Conservation (phyloP, 2,113 vertebrate genomes). For the Spea multiplicata region DNA sequence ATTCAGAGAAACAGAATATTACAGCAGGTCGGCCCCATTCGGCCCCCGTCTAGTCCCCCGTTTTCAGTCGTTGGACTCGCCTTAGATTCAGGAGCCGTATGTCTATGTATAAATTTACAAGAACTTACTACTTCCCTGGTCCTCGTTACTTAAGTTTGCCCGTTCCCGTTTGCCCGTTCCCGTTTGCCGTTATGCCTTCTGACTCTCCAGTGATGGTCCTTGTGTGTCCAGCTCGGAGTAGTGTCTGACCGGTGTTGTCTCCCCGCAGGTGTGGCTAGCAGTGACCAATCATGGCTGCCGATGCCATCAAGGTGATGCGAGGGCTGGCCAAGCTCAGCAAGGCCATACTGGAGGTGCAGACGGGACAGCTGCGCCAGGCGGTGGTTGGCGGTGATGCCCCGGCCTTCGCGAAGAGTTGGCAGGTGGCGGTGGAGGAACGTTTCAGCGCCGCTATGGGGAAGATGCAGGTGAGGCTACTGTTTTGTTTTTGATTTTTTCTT, state of each 20-base stretch:
- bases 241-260: neutral
- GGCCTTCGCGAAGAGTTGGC: constrained; percentile 67
- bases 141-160: too few species aligned
- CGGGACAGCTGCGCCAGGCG: constrained; percentile 66
- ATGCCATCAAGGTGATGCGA: constrained; percentile 81
- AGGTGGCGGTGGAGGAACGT: constrained; percentile 74
- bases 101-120: too few species aligned
- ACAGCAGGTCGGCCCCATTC: too few species aligned
- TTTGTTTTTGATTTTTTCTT: too few species aligned
- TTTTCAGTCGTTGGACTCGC: too few species aligned
- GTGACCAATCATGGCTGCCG: constrained; percentile 65
- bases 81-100: too few species aligned
- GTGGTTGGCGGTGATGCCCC: constrained; percentile 64
- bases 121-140: too few species aligned
- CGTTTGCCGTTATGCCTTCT: too few species aligned
- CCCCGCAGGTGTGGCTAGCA: constrained; percentile 10
- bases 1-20: too few species aligned
- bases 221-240: neutral
- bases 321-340: constrained; percentile 87
- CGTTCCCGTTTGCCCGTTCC: too few species aligned
- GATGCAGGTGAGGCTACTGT: constrained; percentile 71
- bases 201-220: neutral
- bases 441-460: constrained; percentile 70
- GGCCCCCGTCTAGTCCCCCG: too few species aligned
- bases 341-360: constrained; percentile 79